Conservation (phyloP, 2,113 vertebrate genomes). For the Platysteira castanea region DNA sequence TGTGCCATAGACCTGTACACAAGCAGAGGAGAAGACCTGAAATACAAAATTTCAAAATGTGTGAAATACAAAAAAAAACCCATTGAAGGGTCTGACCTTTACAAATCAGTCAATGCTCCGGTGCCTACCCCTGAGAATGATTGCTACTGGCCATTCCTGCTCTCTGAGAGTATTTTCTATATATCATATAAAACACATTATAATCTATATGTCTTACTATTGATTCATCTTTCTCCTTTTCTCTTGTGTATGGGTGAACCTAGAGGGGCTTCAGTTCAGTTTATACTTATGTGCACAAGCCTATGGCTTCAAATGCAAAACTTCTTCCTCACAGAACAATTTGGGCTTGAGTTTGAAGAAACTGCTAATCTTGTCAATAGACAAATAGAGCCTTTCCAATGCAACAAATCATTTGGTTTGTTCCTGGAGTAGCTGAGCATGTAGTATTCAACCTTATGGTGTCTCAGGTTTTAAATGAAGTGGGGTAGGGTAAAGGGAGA, state of each 20-base stretch:
- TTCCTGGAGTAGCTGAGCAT: background rate
- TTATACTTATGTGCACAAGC: background rate
- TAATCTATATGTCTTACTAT: slow-evolving; percentile 36
- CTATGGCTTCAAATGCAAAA: background rate
- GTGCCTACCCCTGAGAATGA: slow-evolving; percentile 14
- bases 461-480: background rate
- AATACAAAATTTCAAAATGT: no score
- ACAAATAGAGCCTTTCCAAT: background rate
- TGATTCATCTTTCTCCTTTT: slow-evolving; percentile 18
- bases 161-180: slow-evolving; percentile 20
- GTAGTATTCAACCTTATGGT: rapidly evolving
- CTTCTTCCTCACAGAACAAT: background rate
- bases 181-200: slow-evolving; percentile 44
- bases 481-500: background rate
- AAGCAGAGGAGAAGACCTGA: background rate
- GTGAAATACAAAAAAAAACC: background rate
- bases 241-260: background rate
- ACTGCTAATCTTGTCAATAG: background rate
- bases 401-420: background rate
- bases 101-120: slow-evolving; percentile 49
- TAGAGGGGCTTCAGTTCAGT: background rate
- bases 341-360: background rate
- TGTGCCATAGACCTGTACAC: background rate
- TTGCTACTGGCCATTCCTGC: background rate
- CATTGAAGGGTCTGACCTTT: slow-evolving; percentile 42